phyloP scores from a whole-genome alignment of 2,113 vertebrate species.

The Acrocephalus kingi region DNA sequence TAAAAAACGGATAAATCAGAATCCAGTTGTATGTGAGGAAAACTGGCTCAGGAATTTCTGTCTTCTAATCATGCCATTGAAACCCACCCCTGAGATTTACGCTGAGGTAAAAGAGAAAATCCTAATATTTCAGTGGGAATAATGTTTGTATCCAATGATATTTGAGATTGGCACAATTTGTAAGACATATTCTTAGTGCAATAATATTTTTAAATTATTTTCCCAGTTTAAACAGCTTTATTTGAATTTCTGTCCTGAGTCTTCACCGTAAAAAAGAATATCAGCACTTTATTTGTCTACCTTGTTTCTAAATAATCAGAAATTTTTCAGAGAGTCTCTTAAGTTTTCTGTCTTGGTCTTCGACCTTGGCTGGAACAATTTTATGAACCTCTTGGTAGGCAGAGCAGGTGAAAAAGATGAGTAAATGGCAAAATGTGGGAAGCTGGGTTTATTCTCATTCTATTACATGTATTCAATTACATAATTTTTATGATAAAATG shows the following conservation, averaged over 20 bases:
- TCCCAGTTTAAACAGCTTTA: neutral
- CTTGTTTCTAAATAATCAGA: neutral
- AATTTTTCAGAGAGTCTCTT: neutral
- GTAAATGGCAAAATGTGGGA: neutral
- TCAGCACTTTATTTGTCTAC: neutral
- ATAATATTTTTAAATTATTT: neutral
- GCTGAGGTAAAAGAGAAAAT: neutral
- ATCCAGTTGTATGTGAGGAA: neutral
- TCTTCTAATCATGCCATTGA: neutral
- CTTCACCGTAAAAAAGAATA: neutral
- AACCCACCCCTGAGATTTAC: neutral
- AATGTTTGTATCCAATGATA: neutral
- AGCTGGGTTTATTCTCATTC: neutral
- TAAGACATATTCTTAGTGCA: neutral
- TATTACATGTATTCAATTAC: neutral
- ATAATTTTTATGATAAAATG: neutral
- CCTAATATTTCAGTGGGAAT: neutral
- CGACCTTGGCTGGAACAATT: neutral
- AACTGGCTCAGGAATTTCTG: neutral
- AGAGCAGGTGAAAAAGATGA: neutral
- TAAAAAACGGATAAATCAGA: neutral
- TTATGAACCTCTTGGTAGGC: neutral
- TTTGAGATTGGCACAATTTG: neutral
- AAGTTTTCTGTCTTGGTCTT: neutral
- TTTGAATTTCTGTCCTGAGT: neutral